Evolutionary conservation across 2,888 invertebrate genomes (phyloP).

Genomic region (Ormyrus pomaceus): DNA sequence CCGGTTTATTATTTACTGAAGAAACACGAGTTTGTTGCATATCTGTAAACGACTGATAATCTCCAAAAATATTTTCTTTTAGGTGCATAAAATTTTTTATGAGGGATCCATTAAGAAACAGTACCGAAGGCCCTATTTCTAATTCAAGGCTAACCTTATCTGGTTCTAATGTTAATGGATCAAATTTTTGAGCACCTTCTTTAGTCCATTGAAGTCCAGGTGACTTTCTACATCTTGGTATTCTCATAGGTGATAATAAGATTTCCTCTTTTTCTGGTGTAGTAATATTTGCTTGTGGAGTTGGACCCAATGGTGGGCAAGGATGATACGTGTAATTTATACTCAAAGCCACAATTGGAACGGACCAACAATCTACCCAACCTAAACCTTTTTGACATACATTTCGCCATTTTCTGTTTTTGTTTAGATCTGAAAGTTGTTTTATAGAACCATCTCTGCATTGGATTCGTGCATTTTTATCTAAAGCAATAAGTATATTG

Average conservation of each 20-base stretch:
- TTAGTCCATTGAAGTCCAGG: constrained; percentile 83
- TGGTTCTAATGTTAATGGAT: constrained; percentile 89
- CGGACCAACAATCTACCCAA: constrained; percentile 98
- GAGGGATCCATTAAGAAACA: constrained; percentile 94
- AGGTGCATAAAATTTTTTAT: constrained; percentile 92
- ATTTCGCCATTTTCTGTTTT: constrained; percentile 86
- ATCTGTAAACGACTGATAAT: constrained; percentile 95
- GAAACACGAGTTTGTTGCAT: constrained; percentile 84
- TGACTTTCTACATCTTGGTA: constrained; percentile 86
- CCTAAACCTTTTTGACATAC: constrained; percentile 85
- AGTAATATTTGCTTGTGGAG: constrained; percentile 93
- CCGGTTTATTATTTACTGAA: constrained; percentile 73
- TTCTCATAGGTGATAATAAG: constrained; percentile 92
- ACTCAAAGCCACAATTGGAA: constrained; percentile 94
- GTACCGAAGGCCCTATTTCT: constrained; percentile 95
- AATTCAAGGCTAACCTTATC: constrained; percentile 95
- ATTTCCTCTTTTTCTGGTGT: constrained; percentile 97
- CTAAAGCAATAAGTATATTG: constrained; percentile 87
- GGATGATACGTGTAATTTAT: constrained; percentile 96
- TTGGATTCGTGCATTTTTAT: constrained; percentile 91
- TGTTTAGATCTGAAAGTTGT: constrained; percentile 77
- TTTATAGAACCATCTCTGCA: constrained; percentile 84
- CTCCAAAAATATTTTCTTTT: constrained; percentile 98
- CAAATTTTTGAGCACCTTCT: constrained; percentile 86
- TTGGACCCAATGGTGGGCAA: constrained; percentile 90